Evolutionary conservation across 2,888 invertebrate species (phyloP).

Genomic region (Chloroclystis v-ata): DNA sequence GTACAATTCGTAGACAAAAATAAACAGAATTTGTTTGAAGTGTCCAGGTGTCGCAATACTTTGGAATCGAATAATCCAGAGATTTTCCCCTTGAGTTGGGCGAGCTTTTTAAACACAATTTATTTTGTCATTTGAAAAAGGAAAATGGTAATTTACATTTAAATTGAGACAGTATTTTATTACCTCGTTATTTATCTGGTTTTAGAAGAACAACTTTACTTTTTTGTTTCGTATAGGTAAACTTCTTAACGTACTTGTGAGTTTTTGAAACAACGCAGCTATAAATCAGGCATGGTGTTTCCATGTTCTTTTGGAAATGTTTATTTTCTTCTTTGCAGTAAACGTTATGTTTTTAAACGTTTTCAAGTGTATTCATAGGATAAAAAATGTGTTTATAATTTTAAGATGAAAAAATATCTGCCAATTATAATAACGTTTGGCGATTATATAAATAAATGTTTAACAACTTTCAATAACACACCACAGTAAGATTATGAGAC

Average conservation of each 20-base stretch:
- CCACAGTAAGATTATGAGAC: no score
- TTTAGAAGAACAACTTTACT: neutral
- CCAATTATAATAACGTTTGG: no score
- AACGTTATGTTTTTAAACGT: no score
- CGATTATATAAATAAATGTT: no score
- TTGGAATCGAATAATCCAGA: conserved; percentile 23
- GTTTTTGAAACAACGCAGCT: no score
- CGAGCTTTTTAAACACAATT: conserved; percentile 11
- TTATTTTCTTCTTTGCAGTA: no score
- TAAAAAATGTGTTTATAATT: no score
- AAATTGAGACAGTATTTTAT: conserved; percentile 14
- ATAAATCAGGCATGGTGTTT: no score
- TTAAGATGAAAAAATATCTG: no score
- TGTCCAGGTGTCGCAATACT: neutral
- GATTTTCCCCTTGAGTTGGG: conserved; percentile 10
- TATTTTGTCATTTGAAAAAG: conserved; percentile 12
- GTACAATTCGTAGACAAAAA: neutral
- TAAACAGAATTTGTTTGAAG: neutral
- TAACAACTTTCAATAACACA: no score
- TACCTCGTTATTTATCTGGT: conserved; percentile 7
- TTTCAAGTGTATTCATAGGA: no score
- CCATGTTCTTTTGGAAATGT: no score
- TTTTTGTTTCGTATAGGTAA: neutral
- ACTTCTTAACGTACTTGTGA: neutral
- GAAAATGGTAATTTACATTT: conserved; percentile 13